A percentile compares a stretch with the other conserved stretches of the same genome.
Evolutionary conservation across 2,797 vertebrate genomes (phyloP).

Genomic region (Microcaecilia unicolor): DNA sequence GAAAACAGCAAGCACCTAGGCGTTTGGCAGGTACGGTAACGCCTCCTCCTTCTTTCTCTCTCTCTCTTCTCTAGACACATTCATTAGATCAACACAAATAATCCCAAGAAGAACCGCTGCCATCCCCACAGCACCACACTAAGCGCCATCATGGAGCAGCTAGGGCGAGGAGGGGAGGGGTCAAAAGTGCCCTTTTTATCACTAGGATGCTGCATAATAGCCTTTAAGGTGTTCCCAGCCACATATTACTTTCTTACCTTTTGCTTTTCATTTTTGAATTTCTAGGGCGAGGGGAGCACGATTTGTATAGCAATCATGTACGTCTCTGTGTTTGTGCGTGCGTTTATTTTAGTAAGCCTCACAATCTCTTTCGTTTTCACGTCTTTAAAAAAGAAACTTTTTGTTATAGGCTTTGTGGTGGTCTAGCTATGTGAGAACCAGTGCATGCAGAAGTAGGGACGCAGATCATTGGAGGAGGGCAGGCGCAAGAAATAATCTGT

Average conservation of each 20-base stretch:
- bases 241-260: no score
- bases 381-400: constrained; percentile 16
- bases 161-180: constrained; percentile 17
- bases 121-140: constrained; percentile 11
- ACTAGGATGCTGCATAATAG: no score
- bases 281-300: no score
- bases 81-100: no score
- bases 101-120: no score
- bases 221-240: no score
- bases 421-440: constrained; percentile 51
- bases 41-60: constrained; percentile 11
- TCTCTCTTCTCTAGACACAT: no score
- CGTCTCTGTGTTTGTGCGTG: neutral
- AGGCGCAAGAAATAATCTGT: constrained; percentile 28
- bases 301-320: no score
- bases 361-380: neutral
- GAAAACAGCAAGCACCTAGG: constrained; percentile 94
- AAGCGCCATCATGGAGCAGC: constrained; percentile 14
- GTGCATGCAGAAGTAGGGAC: constrained; percentile 47
- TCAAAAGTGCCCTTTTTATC: constrained; percentile 7
- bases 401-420: constrained; percentile 26
- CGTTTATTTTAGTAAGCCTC: constrained; percentile 25
- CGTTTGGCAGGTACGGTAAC: constrained; percentile 80
- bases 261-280: no score
- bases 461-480: constrained; percentile 46